Percentiles rank a stretch among this genome's conserved stretches.
These are phyloP conservation scores for Enteromius fasciolatus DNA, from an alignment of 2,797 vertebrate species.

Conservation along the genomic window DNA sequence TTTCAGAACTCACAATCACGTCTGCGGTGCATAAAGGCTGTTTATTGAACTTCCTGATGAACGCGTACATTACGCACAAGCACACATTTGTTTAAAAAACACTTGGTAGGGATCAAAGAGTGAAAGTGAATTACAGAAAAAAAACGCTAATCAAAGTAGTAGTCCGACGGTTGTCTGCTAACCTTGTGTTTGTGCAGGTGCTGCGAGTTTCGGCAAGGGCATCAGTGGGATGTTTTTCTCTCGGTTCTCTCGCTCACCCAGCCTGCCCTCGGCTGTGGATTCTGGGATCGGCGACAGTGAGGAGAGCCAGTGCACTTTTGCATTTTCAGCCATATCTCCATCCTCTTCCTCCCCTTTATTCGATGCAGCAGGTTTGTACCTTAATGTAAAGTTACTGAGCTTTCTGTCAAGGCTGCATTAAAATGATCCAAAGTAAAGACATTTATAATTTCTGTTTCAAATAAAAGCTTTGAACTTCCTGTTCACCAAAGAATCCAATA, in stretches of 20 bases:
- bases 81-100: not conserved
- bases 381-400: not conserved
- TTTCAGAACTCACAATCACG: not conserved
- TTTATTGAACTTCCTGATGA: not conserved
- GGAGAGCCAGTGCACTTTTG: slow-evolving; percentile 75
- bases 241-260: slow-evolving; percentile 89
- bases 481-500: not conserved
- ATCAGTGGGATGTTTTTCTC: slow-evolving; percentile 96
- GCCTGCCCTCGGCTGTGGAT: slow-evolving; percentile 75
- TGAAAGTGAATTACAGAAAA: not conserved
- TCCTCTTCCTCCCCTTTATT: slow-evolving; percentile 80
- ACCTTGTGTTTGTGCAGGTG: slow-evolving; percentile 75
- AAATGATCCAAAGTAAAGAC: not conserved
- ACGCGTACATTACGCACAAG: not conserved
- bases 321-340: slow-evolving; percentile 73
- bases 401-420: not conserved
- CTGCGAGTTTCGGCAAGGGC: slow-evolving; percentile 95
- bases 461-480: not conserved
- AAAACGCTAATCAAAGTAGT: not conserved
- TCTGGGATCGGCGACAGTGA: slow-evolving; percentile 80
- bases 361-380: slow-evolving; percentile 84
- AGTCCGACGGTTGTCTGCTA: not conserved
- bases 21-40: not conserved
- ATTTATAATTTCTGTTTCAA: not conserved
- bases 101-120: not conserved